Base-by-base conservation (phyloP, 2,797 vertebrate genomes). In the Novumbra hubbsi region DNA sequence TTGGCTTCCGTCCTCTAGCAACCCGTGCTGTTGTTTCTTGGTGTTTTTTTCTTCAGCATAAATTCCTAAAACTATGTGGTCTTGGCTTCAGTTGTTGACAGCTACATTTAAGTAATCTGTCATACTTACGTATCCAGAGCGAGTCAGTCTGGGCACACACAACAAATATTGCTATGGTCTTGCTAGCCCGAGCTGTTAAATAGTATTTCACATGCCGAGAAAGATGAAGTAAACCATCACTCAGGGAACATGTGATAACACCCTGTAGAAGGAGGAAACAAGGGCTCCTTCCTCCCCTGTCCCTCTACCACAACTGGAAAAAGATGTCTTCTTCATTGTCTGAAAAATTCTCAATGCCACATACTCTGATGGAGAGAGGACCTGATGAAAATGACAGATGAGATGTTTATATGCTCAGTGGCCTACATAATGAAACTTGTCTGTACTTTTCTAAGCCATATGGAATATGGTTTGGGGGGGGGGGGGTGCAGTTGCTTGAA, bases 261-360 rank as follows among this genome's bases (percentile, higher is more conserved):
- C 88, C 91, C 87, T 90, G 84, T 90, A 91, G 91, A 93, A 92
- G 84, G 80, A 49, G 89, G 90, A 91, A 92, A 92, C 90, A 85
- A 90, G 81, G 74, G 74, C 71, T 74, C 81, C 86, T 92, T 92
- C 90, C 90, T 85, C 82, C 85, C 78, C 86, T 84, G 86, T 88
- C 83, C 86, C 76, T 73, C 82, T 81, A 55, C 55, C 9, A 24
- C n/a, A 21, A 21, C 34, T 38, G 34, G 34, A 6, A 38, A 38
- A 38, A 38, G 34, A 38, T 38, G 52, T 55, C n/a, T 14, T 45
- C 34, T 38, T 11, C 41, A 45, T 12, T 12, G 41, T 14, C 41
- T 45, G 41, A 45, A 45, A 14, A 12, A 45, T 45, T 45, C 9
- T 45, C 4, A 45, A 45, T 45, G 41, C 9, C 12, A 11, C 41